Evolutionary conservation across 2,888 invertebrate genomes (phyloP), one percentile per base, ranked within the genome.

Genomic region (Acanthococcus lagerstroemiae): DNA sequence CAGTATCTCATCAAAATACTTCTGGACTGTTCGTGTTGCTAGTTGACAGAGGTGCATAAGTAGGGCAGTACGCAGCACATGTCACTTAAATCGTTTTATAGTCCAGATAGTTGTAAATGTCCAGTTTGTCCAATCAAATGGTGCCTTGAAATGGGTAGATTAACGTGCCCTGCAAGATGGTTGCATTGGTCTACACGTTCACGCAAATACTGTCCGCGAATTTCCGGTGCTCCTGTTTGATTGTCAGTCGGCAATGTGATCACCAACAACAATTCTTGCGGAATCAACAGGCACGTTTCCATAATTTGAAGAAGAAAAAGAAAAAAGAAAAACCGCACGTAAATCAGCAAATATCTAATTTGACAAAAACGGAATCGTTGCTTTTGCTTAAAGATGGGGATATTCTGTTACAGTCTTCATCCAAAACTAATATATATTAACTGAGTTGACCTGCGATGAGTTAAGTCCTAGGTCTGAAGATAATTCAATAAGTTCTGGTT

Each of bases 201-300:
- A 89, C 86, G 67, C 85, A 83, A 56, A 85, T 83, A 72, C 82
- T 81, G 65, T 78, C 74, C n/a, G 73, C 67, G 70, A 73, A 74
- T 69, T 75, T 75, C 70, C 72, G 72, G 24, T 72, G 71, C 57
- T 70, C 73, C 2, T 37, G 57, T 57, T 56, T 66, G 7, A n/a
- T 37, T 22, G 26, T 50, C 66, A 21, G 37, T 50, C 19, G 46
- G 55, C 1, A 48, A 26, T 30, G 80, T 79, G 70, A 91, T 78
- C 71, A 90, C 91, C 77, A 95, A 79, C 70, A 91, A 90, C 76
- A 95, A 84, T 78, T 94, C 92, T 79, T 88, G 88, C 61, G 95
- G 95, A 73, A 95, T 93, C 76, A 94, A 78, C 71, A 94, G 92
- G 78, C 92, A 86, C 73, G 93, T 91, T 82, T 95, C 94, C 94